A percentile compares a stretch with the other conserved stretches of the same genome.
Conservation (phyloP, 2,888 invertebrate species). For the Julus scanicus region DNA sequence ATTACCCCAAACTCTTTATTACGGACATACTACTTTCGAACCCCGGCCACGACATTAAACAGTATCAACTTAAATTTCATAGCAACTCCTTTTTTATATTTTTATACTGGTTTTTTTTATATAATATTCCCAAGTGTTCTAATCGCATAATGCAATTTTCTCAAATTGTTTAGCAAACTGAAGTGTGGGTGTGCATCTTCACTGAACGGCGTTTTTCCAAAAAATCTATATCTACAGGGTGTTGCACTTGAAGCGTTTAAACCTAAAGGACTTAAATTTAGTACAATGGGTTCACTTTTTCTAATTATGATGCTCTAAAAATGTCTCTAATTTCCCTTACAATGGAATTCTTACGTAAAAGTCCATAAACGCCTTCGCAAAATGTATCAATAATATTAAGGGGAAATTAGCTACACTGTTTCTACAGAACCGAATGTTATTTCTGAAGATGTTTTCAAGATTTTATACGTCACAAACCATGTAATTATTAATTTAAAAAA, state of each 20-base stretch:
- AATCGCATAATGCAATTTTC: conserved; percentile 33
- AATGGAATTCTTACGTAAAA: too few species aligned
- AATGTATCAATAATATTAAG: too few species aligned
- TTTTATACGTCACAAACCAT: too few species aligned
- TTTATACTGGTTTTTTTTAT: background rate
- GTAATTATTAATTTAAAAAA: too few species aligned
- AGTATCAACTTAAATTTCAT: background rate
- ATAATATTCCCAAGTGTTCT: conserved; percentile 9
- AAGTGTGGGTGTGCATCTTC: background rate
- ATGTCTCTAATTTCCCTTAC: too few species aligned
- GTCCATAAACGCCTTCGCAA: too few species aligned
- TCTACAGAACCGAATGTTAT: too few species aligned
- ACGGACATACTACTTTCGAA: background rate
- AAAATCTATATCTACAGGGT: conserved; percentile 33
- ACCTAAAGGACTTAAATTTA: background rate
- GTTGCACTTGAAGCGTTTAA: background rate
- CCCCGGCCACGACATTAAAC: background rate
- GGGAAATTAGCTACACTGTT: too few species aligned
- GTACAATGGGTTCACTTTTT: too few species aligned
- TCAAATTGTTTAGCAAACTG: conserved; percentile 27
- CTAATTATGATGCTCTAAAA: too few species aligned
- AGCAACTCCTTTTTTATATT: background rate
- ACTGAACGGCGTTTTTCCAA: background rate
- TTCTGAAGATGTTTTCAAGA: too few species aligned
- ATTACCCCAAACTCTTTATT: background rate